phyloP scores from a whole-genome alignment of 2,113 vertebrate genomes.

The Pitta sordida region DNA sequence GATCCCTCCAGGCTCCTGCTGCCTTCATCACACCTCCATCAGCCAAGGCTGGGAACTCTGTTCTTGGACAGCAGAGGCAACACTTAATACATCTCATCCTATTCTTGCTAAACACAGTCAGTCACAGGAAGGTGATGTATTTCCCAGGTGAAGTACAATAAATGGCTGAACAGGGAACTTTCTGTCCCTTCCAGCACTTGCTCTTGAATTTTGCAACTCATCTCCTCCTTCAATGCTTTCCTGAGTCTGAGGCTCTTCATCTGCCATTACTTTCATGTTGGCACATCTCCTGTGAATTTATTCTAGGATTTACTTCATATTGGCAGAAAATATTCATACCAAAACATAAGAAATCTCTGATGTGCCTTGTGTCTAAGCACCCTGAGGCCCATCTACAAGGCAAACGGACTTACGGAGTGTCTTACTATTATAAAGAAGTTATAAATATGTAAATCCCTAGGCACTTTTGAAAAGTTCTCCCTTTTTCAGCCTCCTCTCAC shows the following conservation, averaged over 20 bases:
- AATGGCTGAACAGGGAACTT: neutral
- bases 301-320: neutral
- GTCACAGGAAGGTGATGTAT: neutral
- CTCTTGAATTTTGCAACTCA: neutral
- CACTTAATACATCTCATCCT: neutral
- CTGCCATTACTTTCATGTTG: neutral
- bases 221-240: neutral
- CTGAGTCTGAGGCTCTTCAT: neutral
- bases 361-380: neutral
- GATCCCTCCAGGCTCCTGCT: neutral
- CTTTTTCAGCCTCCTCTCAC: neutral
- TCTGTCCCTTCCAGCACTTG: neutral
- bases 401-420: neutral
- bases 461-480: neutral
- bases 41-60: neutral
- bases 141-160: neutral
- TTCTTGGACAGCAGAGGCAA: neutral
- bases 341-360: neutral
- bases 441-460: neutral
- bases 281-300: neutral
- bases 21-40: neutral
- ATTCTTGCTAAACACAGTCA: neutral
- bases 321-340: neutral
- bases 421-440: neutral
- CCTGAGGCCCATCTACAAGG: slow-evolving; percentile 9